Percentiles rank a stretch among this genome's conserved stretches.
Conservation (phyloP, 2,113 vertebrate genomes). For the Melanerpes formicivorus region DNA sequence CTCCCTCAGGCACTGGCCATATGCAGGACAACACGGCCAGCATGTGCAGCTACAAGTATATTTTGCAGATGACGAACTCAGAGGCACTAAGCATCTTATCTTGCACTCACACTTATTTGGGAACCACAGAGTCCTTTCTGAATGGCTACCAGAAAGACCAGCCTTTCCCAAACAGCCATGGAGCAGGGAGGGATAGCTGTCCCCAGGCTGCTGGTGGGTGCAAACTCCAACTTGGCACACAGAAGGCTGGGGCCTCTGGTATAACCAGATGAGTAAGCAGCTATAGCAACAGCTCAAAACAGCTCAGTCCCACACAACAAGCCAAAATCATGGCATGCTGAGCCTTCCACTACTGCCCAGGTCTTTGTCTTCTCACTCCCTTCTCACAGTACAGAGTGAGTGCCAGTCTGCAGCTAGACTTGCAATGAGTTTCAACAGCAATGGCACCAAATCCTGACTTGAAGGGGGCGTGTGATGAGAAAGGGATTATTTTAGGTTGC, state of each 20-base stretch:
- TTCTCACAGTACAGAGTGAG: background rate
- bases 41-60: background rate
- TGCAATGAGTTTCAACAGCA: fast-evolving
- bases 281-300: background rate
- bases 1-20: background rate
- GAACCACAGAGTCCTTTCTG: background rate
- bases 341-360: background rate
- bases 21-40: background rate
- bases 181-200: background rate
- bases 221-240: background rate
- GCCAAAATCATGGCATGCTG: fast-evolving
- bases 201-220: background rate
- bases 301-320: background rate
- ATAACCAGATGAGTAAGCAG: fast-evolving
- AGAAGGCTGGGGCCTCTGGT: background rate
- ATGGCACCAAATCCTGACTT: background rate
- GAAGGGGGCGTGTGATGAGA: background rate
- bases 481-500: background rate
- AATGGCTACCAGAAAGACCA: background rate
- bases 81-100: background rate
- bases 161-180: background rate
- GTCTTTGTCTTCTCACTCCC: background rate
- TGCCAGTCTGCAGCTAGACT: background rate
- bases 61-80: background rate
- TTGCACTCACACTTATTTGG: background rate